Evolutionary conservation across 1,140 invertebrate species (phyloP).

Genomic region (Hermetia illucens): DNA sequence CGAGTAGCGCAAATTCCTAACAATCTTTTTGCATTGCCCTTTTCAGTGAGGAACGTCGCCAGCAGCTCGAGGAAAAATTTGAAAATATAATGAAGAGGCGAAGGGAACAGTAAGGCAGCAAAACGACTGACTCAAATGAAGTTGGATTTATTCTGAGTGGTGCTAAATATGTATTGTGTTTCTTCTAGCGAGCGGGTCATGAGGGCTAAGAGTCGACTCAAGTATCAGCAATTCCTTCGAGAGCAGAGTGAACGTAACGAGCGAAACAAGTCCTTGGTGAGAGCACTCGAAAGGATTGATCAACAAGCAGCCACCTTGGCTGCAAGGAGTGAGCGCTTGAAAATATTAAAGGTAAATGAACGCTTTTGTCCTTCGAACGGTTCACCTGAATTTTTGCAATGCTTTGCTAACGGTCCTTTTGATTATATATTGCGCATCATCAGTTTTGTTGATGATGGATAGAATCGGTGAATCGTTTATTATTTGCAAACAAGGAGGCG

Average conservation of each 20-base stretch:
- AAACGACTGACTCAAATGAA: not conserved
- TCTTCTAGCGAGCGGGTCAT: conserved; percentile 18
- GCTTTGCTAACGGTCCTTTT: too few relatives aligned
- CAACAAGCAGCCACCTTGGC: conserved; percentile 37
- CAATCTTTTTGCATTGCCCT: too few relatives aligned
- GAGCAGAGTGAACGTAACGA: conserved; percentile 41
- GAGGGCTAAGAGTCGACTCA: conserved; percentile 36
- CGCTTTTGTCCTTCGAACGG: too few relatives aligned
- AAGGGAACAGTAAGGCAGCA: conserved; percentile 22
- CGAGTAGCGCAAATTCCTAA: too few relatives aligned
- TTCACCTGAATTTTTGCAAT: too few relatives aligned
- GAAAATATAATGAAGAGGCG: conserved; percentile 25
- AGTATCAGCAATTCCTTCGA: conserved; percentile 44
- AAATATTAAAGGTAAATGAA: conserved; percentile 38
- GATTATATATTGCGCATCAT: too few relatives aligned
- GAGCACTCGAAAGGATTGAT: conserved; percentile 40
- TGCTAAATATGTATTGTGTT: not conserved
- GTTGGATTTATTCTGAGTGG: not conserved
- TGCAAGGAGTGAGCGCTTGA: conserved; percentile 44
- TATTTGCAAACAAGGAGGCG: too few relatives aligned
- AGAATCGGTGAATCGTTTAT: too few relatives aligned
- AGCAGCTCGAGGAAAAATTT: conserved; percentile 26
- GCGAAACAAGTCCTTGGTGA: conserved; percentile 40
- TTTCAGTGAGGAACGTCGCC: conserved; percentile 23
- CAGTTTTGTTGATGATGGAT: too few relatives aligned